Evolutionary conservation across 2,797 vertebrate genomes (phyloP), one percentile per base, ranked within the genome.

Genomic region (Selene dorsalis): DNA sequence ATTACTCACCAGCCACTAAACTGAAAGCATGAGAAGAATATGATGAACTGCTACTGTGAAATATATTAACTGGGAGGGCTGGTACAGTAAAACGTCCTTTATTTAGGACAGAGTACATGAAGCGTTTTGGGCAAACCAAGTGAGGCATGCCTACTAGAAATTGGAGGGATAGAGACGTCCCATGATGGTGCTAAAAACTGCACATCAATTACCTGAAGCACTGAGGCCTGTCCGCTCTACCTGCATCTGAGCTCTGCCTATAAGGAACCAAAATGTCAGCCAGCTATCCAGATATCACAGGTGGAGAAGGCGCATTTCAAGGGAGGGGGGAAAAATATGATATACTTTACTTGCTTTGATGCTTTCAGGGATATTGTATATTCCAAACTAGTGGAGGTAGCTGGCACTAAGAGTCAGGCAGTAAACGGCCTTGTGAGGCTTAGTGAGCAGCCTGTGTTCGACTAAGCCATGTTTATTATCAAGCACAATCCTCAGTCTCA

Each of bases 171-270:
- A 77, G 83, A 87, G 86, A 86, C 16, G 71, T 92, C 90, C 91
- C 91, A 88, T 64, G 90, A 87, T 87, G 86, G 86, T 87, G 85
- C 90, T 93, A 90, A 92, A 94, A 93, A 93, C 82, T 87, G 90
- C 87, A 92, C 87, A 92, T 93, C 92, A 91, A 95, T 94, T 94
- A 94, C 91, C 83, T 78, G 88, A 87, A 85, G 91, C 92, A 89
- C 69, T 78, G 90, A 93, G 85, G 88, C 92, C 77, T 91, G 82
- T 91, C 92, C 38, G 48, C 85, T 86, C 77, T 12, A 90, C 86
- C 87, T 88, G 84, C 85, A 89, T 90, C 74, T 26, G 39, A 84
- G 79, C 43, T 73, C 75, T 70, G 82, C 72, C 75, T 80, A 78
- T 59, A 67, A 84, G 79, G 82, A 92, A 83, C 68, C 32, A 68